A percentile compares a stretch with the other conserved stretches of the same genome.
phyloP scores from a whole-genome alignment of 2,888 invertebrate species.

The Apamea anceps region DNA sequence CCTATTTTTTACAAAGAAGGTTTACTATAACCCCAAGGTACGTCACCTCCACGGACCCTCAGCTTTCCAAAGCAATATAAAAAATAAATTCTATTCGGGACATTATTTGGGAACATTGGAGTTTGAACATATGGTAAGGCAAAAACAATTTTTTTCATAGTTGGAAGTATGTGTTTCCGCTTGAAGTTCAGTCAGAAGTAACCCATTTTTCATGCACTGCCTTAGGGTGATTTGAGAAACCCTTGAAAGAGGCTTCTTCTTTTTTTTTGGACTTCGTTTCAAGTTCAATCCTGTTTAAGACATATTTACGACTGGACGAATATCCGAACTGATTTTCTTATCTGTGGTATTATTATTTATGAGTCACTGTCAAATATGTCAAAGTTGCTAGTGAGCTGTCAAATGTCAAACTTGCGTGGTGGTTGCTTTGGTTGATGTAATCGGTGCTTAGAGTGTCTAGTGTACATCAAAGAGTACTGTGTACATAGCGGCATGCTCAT shows the following conservation, averaged over 20 bases:
- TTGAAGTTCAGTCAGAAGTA: not conserved
- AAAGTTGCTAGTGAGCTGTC: slow-evolving; percentile 46
- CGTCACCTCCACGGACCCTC: not conserved
- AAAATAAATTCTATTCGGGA: not conserved
- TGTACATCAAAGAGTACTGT: slow-evolving; percentile 55
- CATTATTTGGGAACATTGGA: not conserved
- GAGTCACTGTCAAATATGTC: slow-evolving; percentile 17
- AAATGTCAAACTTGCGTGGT: slow-evolving; percentile 66
- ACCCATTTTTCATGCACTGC: not conserved
- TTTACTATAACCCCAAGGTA: not conserved
- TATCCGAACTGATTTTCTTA: slow-evolving; percentile 15
- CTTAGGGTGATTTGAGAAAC: not conserved
- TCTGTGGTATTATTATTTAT: not conserved
- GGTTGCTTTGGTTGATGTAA: slow-evolving; percentile 71
- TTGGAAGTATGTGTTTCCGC: not conserved
- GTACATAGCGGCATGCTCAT: slow-evolving; percentile 78
- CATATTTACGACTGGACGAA: not conserved
- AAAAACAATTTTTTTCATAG: not conserved
- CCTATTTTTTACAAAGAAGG: too few relatives aligned
- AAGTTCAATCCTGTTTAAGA: not conserved
- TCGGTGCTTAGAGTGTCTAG: slow-evolving; percentile 66
- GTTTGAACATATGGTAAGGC: not conserved
- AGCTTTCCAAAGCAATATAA: not conserved
- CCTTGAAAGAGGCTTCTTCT: not conserved
- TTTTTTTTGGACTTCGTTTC: not conserved